Conservation (phyloP, 2,888 invertebrate genomes). For the Elegia similella region DNA sequence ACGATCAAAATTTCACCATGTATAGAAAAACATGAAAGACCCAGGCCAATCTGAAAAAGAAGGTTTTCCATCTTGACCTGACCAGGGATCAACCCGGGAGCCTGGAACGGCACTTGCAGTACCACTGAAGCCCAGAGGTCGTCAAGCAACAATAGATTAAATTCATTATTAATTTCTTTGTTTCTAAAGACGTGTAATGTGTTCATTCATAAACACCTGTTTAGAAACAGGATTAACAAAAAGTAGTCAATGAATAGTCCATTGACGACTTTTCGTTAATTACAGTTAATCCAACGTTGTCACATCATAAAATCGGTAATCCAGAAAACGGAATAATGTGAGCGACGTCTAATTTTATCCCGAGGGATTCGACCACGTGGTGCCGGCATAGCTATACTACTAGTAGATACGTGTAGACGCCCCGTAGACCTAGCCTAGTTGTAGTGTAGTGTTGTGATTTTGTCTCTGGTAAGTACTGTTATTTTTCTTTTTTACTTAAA, state of each 20-base stretch:
- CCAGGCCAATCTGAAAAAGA: too few species aligned
- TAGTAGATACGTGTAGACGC: slow-evolving; percentile 31
- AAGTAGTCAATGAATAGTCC: not conserved
- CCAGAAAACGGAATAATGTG: slow-evolving; percentile 10
- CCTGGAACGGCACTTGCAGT: too few species aligned
- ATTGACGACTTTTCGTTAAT: not conserved
- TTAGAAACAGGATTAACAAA: too few species aligned
- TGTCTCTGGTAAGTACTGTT: not conserved
- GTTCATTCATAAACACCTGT: too few species aligned
- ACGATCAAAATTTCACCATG: too few species aligned
- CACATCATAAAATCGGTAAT: slow-evolving; percentile 14
- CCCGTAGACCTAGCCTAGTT: slow-evolving; percentile 17
- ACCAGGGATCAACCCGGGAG: too few species aligned
- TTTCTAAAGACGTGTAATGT: too few species aligned
- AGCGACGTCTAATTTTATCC: slow-evolving; percentile 13
- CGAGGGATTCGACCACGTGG: slow-evolving; percentile 15
- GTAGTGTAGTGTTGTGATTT: slow-evolving; percentile 2
- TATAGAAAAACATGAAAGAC: too few species aligned
- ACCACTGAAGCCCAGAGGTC: too few species aligned
- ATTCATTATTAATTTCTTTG: too few species aligned
- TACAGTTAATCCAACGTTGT: slow-evolving; percentile 7
- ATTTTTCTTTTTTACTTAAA: not conserved
- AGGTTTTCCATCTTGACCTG: too few species aligned
- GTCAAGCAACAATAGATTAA: too few species aligned
- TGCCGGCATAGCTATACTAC: slow-evolving; percentile 31